Evolutionary conservation across 2,797 vertebrate species (phyloP), one percentile per base, ranked within the genome.

Genomic region (Phoeniculus purpureus): DNA sequence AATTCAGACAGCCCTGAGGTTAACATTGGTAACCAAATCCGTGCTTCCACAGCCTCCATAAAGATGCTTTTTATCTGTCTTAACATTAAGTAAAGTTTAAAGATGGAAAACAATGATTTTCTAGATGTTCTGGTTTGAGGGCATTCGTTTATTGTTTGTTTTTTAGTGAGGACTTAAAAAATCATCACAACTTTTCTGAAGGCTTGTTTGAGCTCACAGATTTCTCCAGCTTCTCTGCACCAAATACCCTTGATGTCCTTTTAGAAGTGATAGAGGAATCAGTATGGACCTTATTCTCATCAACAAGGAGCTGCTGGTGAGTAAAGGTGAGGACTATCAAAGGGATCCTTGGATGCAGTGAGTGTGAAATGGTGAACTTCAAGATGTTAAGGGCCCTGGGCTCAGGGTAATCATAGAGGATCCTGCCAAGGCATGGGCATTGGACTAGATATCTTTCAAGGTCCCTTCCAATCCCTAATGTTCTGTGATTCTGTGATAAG

Each of bases 81-180:
- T 92, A 84, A 82, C 23, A 70, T 54, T 40, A 62, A 79, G 71
- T 84, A 66, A 17, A 21, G 20, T 82, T 70, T 67, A 87, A 88
- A 85, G 4, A 37, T 58, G 14, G 29, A 81, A 90, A 85, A 68
- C 8, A 15, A 29, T 51, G 26, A 13, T 29, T 65, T 81, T 79
- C 14, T 32, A 27, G 5, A 0, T 8, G 48, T 22, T 21, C 12
- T 18, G 6, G 6, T 12, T 23, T 3, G 5, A 13, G 23, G n/a
- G 15, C 5, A 5, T 32, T 37, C 19, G 7, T 21, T 19, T 1
- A 34, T 40, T 20, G 4, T 13, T 52, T 15, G 19, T 3, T 29
- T 61, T 43, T 62, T 62, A 29, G 27, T 29, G 18, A 62, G 37
- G 37, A 50, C n/a, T 67, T 54, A 17, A 77, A 91, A 91, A 92